Evolutionary conservation across 2,888 invertebrate species (phyloP), one percentile per base, ranked within the genome.

Genomic region (Caradrina kadenii): DNA sequence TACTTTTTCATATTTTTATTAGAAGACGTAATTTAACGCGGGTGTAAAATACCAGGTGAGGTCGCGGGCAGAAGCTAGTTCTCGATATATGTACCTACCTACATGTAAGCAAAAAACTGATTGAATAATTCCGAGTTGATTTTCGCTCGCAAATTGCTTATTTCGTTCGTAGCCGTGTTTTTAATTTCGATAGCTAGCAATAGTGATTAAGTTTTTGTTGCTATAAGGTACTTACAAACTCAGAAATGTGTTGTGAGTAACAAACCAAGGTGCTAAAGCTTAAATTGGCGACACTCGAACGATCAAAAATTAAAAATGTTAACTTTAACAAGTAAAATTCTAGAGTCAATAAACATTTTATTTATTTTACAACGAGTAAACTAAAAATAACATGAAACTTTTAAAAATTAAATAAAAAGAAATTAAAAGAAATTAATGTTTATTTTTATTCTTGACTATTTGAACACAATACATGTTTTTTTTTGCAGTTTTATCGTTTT

Each of bases 171-270:
- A 64, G 77, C 22, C 69, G 58, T 63, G 50, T 76, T 81, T 70
- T 77, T 73, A 66, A 76, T 76, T 76, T 69, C 35, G 22, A 60
- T 71, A 56, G 49, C 67, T 71, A 39, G 52, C 49, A 55, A 49
- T 26, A 54, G 72, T 63, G 69, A 82, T 78, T 78, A 65, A 75
- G 50, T 75, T 82, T 80, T 82, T 75, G 62, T 75, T 62, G 61
- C 17, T 52, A 52, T 35, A 10, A 54, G 67, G 26, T 26, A 21
- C 22, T 19, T 21, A 21, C 22, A 5, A 65, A 69, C 22, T 63
- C 60, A 2, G n/a, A 63, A 63, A 56, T 63, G 7, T 45, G 22
- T 63, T 64, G 66, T n/a, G 7, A 49, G 61, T 21, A 15, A 17
- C 13, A 39, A 39, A 17, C 17, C 17, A 5, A 17, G 6, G 17